Base-by-base conservation (phyloP, 1,140 invertebrate genomes). In the Zaprionus ornatus region DNA sequence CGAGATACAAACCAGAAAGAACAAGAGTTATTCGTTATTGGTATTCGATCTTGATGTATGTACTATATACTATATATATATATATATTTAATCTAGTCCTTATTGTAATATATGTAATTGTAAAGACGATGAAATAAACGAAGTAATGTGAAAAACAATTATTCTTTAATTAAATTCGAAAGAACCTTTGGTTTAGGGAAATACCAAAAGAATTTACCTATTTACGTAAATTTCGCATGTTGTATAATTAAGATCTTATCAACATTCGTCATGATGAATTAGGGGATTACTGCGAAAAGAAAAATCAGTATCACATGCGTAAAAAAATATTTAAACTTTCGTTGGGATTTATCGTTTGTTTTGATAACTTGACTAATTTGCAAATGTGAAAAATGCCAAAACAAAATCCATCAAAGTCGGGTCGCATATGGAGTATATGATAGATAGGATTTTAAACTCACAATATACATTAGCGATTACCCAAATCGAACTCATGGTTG, bases 81-180 rank as follows among this genome's bases (percentile, higher is more conserved):
- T 74, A 71, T 71, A 86, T 79, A 86, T 77, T 77, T 88, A 88
- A 79, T 90, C 84, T 88, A 88, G 84, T 88, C 84, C 81, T 88
- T 90, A 88, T 78, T 88, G 62, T 88, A 88, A 88, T 80, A 79
- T 90, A 68, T 88, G 83, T 87, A 88, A 81, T 50, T 90, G 85
- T 88, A 88, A 56, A 61, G 42, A 59, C 29, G 29, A 59, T 64
- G 29, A 71, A 81, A 85, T 85, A 86, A 85, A 86, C 69, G 73
- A 83, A 62, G 37, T 62, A 60, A 71, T 83, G 77, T 74, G 61
- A 67, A 72, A 77, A 77, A 23, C 21, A 13, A 63, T 80, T 70
- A 48, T 68, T 21, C 15, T 60, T 71, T 64, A 42, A 48, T 35
- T 37, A 19, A 42, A n/a, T 12, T 19, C 4, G 61, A 12, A 52